Evolutionary conservation across 2,113 vertebrate genomes (phyloP).

Genomic region (Sinocyclocheilus rhinocerous): DNA sequence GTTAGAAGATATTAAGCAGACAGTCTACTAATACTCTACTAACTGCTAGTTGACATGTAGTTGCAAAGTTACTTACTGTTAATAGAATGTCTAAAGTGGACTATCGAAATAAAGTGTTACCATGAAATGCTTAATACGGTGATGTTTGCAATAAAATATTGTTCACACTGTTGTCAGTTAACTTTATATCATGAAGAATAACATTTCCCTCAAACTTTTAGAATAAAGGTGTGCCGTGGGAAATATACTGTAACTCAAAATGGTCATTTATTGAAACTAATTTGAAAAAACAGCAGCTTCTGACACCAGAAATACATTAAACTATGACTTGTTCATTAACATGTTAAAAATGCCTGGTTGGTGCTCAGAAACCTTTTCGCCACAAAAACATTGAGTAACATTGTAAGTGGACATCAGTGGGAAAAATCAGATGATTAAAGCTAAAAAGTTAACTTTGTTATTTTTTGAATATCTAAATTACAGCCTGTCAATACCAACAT

Average conservation of each 20-base stretch:
- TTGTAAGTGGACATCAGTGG: neutral
- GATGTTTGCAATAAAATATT: neutral
- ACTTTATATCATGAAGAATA: neutral
- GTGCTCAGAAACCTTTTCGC: neutral
- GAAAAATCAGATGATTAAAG: neutral
- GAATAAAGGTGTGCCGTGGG: neutral
- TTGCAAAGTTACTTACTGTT: no score
- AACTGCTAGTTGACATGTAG: no score
- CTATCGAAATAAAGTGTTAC: no score
- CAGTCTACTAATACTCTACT: no score
- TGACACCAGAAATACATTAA: no score
- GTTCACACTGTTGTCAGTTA: neutral
- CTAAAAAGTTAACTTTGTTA: slow-evolving; percentile 2
- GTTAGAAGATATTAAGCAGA: no score
- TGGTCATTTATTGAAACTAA: neutral
- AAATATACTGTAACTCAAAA: neutral
- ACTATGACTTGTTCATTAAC: neutral
- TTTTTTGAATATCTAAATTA: neutral
- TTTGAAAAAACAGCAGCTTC: neutral
- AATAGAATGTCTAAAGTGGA: no score
- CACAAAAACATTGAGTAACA: neutral
- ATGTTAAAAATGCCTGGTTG: neutral
- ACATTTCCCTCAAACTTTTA: neutral
- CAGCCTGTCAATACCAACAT: slow-evolving; percentile 25
- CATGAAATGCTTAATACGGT: neutral